Evolutionary conservation across 1,140 invertebrate genomes (phyloP).

Genomic region (Drosophila erecta): DNA sequence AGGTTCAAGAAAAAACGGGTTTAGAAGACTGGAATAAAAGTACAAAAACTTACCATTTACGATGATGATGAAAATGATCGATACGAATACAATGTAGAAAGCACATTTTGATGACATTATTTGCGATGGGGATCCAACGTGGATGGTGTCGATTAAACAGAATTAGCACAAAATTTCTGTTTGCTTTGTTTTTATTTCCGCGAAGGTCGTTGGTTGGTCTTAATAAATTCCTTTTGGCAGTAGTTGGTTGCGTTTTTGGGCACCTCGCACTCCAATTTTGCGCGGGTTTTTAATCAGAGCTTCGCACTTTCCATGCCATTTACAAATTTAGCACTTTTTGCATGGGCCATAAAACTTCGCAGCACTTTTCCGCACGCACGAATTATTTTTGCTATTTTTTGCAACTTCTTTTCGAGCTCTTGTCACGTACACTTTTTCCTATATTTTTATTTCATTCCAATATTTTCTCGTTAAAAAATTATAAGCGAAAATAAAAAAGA

Average conservation of each 20-base stretch:
- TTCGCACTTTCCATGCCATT: constrained; percentile 42
- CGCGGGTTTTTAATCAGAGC: constrained; percentile 27
- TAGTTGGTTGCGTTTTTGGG: constrained; percentile 7
- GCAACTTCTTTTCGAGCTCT: constrained; percentile 21
- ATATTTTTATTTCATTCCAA: constrained; percentile 9
- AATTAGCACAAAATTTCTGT: constrained; percentile 37
- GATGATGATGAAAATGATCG: constrained; percentile 84
- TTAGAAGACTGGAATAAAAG: not conserved
- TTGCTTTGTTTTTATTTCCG: constrained; percentile 2
- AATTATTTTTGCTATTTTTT: constrained; percentile 44
- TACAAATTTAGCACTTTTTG: constrained; percentile 48
- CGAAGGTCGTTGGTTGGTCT: not conserved
- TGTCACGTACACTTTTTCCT: constrained; percentile 37
- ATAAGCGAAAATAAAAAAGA: constrained; percentile 38
- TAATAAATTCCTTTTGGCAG: constrained; percentile 25
- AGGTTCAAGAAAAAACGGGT: no score
- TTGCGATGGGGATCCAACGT: constrained; percentile 71
- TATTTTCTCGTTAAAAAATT: constrained; percentile 19
- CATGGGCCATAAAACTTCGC: constrained; percentile 52
- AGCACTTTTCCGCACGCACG: constrained; percentile 60
- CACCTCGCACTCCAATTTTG: not conserved
- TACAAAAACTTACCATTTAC: constrained; percentile 76
- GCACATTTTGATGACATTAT: constrained; percentile 85
- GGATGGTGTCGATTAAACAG: constrained; percentile 45
- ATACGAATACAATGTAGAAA: constrained; percentile 84